These are phyloP conservation scores for Atherinosoma microstoma DNA, from an alignment of 2,797 vertebrate species.

Conservation along the genomic window DNA sequence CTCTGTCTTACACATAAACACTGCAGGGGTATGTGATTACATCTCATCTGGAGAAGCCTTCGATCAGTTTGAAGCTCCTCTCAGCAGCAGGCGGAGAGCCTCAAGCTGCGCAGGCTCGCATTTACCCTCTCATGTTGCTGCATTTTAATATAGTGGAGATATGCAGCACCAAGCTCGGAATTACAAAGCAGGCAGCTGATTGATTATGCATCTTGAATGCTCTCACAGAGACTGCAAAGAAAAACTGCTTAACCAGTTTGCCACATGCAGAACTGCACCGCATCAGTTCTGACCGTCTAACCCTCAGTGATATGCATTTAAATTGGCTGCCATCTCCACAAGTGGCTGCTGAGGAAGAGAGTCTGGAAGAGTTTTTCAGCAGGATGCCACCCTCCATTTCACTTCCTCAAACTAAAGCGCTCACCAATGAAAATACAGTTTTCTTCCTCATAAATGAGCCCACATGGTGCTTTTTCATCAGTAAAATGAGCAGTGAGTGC, in stretches of 20 bases:
- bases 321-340: slow-evolving; percentile 30
- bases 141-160: slow-evolving; percentile 38
- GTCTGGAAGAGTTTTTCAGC: not conserved
- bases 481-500: not conserved
- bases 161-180: slow-evolving; percentile 10
- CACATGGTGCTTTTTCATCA: not conserved
- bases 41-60: slow-evolving; percentile 28
- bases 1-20: not conserved
- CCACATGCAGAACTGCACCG: slow-evolving; percentile 22
- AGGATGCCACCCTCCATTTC: not conserved
- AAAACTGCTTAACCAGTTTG: slow-evolving; percentile 26
- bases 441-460: too few species aligned
- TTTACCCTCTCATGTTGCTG: slow-evolving; percentile 22
- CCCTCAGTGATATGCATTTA: slow-evolving; percentile 46
- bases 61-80: slow-evolving; percentile 27
- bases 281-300: slow-evolving; percentile 24
- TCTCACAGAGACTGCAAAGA: not conserved
- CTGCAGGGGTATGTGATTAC: slow-evolving; percentile 37
- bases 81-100: not conserved
- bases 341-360: slow-evolving; percentile 1
- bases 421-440: not conserved
- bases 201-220: slow-evolving; percentile 44
- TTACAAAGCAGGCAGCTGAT: slow-evolving; percentile 29
- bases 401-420: not conserved
- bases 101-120: not conserved